Percentiles rank a stretch among this genome's conserved stretches.
Conservation (phyloP, 1,140 invertebrate species). For the Chironomus tepperi region DNA sequence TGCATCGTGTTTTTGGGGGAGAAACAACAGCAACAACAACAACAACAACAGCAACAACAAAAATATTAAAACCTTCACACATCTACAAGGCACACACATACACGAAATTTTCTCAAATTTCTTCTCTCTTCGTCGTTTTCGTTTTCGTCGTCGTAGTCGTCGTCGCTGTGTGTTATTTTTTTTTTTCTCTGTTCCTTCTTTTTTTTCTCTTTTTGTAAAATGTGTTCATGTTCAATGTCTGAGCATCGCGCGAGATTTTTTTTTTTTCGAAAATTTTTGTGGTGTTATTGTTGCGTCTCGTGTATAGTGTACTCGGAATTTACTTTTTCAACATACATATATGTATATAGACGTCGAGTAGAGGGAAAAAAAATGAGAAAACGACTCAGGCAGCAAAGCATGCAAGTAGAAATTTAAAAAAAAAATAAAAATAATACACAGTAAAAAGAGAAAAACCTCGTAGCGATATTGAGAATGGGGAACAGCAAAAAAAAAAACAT, state of each 20-base stretch:
- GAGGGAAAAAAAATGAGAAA: not conserved
- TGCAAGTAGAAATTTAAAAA: not conserved
- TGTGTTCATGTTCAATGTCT: not conserved
- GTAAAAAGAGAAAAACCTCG: not conserved
- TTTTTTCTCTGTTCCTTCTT: not conserved
- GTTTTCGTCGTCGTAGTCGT: not conserved
- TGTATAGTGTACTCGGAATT: not conserved
- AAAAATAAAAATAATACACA: not conserved
- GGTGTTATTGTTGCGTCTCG: conserved; percentile 10
- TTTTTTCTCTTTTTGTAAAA: too few species aligned
- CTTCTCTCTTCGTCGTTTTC: not conserved
- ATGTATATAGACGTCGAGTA: too few species aligned
- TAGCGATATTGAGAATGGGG: not conserved
- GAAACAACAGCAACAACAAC: not conserved
- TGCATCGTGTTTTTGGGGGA: not conserved
- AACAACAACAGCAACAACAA: not conserved
- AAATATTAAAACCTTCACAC: not conserved
- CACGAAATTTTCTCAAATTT: not conserved
- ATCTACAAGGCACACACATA: not conserved
- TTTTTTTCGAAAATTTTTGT: not conserved
- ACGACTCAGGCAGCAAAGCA: not conserved
- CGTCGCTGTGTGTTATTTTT: not conserved
- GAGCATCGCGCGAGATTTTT: conserved; percentile 11
- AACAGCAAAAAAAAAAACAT: not conserved
- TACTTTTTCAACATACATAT: not conserved